These are phyloP conservation scores for Zaprionus camerounensis DNA, from an alignment of 1,140 invertebrate species.

Conservation along the genomic window DNA sequence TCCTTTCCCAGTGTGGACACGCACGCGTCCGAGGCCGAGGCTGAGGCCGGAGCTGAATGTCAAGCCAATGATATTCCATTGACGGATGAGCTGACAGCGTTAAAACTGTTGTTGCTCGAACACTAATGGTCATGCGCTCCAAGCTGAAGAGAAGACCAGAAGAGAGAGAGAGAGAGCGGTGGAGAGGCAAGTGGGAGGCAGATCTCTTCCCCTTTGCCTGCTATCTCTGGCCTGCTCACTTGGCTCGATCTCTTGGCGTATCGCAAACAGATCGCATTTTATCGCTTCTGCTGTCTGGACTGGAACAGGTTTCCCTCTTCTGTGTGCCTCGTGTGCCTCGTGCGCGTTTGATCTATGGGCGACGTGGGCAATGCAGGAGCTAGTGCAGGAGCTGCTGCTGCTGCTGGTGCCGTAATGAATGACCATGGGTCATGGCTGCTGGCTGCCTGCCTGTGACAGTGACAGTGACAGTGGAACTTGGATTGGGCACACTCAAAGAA, in stretches of 20 bases:
- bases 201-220: background rate
- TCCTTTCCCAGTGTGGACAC: slow-evolving; percentile 54
- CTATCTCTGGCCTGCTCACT: background rate
- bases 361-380: slow-evolving; percentile 45
- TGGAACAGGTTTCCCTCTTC: slow-evolving; percentile 52
- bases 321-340: slow-evolving; percentile 46
- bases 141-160: background rate
- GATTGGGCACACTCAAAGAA: slow-evolving; percentile 9
- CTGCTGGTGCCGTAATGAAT: slow-evolving; percentile 73
- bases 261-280: slow-evolving; percentile 59
- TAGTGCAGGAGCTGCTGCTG: slow-evolving; percentile 21
- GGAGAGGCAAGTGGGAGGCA: background rate
- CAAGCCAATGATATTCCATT: slow-evolving; percentile 83
- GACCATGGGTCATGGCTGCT: slow-evolving; percentile 81
- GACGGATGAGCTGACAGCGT: slow-evolving; percentile 84
- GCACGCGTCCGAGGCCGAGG: slow-evolving; percentile 37
- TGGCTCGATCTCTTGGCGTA: slow-evolving; percentile 13
- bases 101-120: slow-evolving; percentile 84
- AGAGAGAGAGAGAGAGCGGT: background rate
- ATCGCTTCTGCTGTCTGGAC: slow-evolving; percentile 32
- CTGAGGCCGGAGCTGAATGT: slow-evolving; percentile 73
- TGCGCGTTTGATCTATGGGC: slow-evolving; percentile 75
- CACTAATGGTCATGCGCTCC: slow-evolving; percentile 77
- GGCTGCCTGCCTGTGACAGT: slow-evolving; percentile 40
- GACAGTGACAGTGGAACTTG: slow-evolving; percentile 31